Evolutionary conservation across 2,113 vertebrate genomes (phyloP).

Genomic region (Phainopepla nitens): DNA sequence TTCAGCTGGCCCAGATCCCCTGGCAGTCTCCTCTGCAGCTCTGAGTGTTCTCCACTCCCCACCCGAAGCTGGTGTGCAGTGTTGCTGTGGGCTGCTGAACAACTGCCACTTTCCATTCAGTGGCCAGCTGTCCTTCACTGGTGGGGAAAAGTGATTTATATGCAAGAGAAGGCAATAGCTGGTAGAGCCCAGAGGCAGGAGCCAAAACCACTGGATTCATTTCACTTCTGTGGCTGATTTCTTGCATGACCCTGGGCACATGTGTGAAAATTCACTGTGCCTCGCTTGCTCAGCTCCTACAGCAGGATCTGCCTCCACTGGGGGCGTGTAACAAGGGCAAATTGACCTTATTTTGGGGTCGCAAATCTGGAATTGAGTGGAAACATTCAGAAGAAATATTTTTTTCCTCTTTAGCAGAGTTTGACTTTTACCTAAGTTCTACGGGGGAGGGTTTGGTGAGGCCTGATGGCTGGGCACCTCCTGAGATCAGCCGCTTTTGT

Average conservation of each 20-base stretch:
- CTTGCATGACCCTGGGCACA: not conserved
- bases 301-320: not conserved
- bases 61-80: not conserved
- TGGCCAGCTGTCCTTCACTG: conserved; percentile 37
- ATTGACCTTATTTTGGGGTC: not conserved
- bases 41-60: not conserved
- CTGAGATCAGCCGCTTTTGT: accelerated
- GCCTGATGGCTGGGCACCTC: not conserved
- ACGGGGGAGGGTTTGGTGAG: not conserved
- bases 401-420: not conserved
- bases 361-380: not conserved
- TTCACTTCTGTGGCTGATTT: not conserved
- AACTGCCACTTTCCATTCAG: conserved; percentile 24
- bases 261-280: not conserved
- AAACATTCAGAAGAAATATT: not conserved
- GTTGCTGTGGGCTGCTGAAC: conserved; percentile 19
- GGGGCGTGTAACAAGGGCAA: not conserved
- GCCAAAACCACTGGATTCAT: not conserved
- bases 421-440: not conserved
- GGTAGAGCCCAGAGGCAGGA: not conserved
- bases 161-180: conserved; percentile 2
- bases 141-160: conserved; percentile 19
- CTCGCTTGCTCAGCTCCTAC: not conserved
- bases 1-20: not conserved
- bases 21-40: not conserved